Evolutionary conservation across 2,888 invertebrate genomes (phyloP).

Genomic region (Bibio marci): DNA sequence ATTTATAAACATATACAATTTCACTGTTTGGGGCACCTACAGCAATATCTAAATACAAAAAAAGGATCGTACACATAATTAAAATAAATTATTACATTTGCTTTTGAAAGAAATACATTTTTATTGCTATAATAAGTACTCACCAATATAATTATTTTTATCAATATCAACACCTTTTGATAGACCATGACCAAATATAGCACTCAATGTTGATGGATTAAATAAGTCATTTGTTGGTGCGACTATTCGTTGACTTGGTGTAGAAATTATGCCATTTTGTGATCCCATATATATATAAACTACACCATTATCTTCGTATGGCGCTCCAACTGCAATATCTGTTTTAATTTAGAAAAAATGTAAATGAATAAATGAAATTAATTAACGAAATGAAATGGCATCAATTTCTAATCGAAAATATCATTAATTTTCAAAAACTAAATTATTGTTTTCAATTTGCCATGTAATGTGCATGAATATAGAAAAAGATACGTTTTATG

Average conservation of each 20-base stretch:
- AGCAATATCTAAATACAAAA: constrained; percentile 18
- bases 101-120: too few relatives aligned
- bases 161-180: constrained; percentile 32
- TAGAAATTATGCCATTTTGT: constrained; percentile 22
- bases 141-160: constrained; percentile 19
- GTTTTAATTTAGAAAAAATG: too few relatives aligned
- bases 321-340: constrained; percentile 52
- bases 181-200: constrained; percentile 26
- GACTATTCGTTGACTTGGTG: constrained; percentile 27
- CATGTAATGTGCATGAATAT: too few relatives aligned
- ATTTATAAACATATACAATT: constrained; percentile 26
- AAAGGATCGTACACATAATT: too few relatives aligned
- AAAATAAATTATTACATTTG: too few relatives aligned
- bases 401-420: too few relatives aligned
- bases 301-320: constrained; percentile 40
- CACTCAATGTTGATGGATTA: constrained; percentile 1
- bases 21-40: constrained; percentile 31
- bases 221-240: constrained; percentile 14
- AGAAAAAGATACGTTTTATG: too few relatives aligned
- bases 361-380: too few relatives aligned
- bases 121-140: too few relatives aligned
- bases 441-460: too few relatives aligned
- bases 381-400: too few relatives aligned
- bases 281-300: constrained; percentile 41
- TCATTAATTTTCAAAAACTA: too few relatives aligned